Percentiles rank a stretch among this genome's conserved stretches.
phyloP scores from a whole-genome alignment of 2,797 vertebrate species.

The Podargus strigoides region DNA sequence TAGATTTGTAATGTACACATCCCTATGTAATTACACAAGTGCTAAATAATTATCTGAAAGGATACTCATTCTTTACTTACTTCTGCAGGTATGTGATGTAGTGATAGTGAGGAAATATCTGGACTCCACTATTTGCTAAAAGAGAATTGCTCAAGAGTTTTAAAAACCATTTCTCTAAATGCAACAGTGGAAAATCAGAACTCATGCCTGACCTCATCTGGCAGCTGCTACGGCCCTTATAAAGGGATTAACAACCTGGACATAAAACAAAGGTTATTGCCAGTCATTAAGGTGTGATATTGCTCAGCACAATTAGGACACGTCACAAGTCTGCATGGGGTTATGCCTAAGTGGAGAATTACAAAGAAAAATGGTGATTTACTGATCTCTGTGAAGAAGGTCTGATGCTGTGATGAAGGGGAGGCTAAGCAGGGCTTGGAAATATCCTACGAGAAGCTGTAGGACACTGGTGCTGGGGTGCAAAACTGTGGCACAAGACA shows the following conservation, averaged over 20 bases:
- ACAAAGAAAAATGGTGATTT: slow-evolving; percentile 5
- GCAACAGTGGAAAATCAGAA: slow-evolving; percentile 5
- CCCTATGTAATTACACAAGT: neutral
- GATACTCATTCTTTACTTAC: neutral
- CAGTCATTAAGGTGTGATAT: slow-evolving; percentile 27
- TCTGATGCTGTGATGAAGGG: neutral
- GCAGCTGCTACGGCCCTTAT: slow-evolving; percentile 23
- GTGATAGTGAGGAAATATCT: neutral
- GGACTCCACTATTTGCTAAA: neutral
- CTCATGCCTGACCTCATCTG: slow-evolving; percentile 40
- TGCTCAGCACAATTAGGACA: neutral
- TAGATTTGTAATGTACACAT: neutral
- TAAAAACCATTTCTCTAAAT: neutral
- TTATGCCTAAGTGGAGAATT: slow-evolving; percentile 8
- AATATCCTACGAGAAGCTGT: neutral
- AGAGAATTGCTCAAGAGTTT: neutral
- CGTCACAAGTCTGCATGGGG: neutral
- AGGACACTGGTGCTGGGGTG: neutral
- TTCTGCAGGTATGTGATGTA: neutral
- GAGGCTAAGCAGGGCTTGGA: neutral
- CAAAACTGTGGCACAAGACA: neutral
- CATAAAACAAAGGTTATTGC: slow-evolving; percentile 38
- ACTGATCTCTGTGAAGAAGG: neutral
- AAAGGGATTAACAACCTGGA: slow-evolving; percentile 55
- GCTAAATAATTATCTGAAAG: neutral